A percentile compares a stretch with the other conserved stretches of the same genome.
Conservation (phyloP, 2,797 vertebrate species). For the Leontopithecus rosalia region DNA sequence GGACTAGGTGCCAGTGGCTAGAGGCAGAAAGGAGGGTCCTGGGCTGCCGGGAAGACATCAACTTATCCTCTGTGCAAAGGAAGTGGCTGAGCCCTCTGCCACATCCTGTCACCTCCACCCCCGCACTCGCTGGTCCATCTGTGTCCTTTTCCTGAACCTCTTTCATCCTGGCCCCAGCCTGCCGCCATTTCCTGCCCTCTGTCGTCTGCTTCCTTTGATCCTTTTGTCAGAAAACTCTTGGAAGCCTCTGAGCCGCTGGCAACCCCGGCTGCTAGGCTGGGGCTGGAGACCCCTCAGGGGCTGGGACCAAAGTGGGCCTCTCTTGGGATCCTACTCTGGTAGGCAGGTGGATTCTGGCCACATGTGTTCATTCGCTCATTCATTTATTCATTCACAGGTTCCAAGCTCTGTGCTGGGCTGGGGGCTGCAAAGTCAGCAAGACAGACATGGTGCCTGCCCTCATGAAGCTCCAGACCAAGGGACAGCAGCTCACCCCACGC, state of each 20-base stretch:
- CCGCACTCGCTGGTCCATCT: neutral
- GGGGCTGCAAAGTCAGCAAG: neutral
- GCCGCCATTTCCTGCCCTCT: slow-evolving; percentile 16
- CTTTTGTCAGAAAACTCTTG: neutral
- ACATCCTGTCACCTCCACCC: neutral
- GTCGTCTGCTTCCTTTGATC: slow-evolving; percentile 22
- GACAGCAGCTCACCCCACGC: neutral
- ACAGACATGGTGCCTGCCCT: neutral
- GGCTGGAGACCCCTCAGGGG: neutral
- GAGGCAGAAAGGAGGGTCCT: neutral
- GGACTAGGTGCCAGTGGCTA: neutral
- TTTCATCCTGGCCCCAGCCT: neutral
- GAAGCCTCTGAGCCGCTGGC: neutral
- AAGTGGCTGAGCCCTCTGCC: neutral
- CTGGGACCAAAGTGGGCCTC: neutral
- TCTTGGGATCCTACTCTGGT: neutral
- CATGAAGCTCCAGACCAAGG: neutral
- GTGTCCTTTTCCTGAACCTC: slow-evolving; percentile 50
- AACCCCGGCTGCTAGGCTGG: neutral
- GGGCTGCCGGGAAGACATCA: neutral
- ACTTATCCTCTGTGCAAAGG: neutral
- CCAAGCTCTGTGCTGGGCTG: neutral
- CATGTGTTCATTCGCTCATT: neutral
- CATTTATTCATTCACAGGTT: neutral
- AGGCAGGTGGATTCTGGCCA: neutral